Percentiles rank a stretch among this genome's conserved stretches.
Conservation (phyloP, 2,113 vertebrate genomes). For the Numida meleagris region DNA sequence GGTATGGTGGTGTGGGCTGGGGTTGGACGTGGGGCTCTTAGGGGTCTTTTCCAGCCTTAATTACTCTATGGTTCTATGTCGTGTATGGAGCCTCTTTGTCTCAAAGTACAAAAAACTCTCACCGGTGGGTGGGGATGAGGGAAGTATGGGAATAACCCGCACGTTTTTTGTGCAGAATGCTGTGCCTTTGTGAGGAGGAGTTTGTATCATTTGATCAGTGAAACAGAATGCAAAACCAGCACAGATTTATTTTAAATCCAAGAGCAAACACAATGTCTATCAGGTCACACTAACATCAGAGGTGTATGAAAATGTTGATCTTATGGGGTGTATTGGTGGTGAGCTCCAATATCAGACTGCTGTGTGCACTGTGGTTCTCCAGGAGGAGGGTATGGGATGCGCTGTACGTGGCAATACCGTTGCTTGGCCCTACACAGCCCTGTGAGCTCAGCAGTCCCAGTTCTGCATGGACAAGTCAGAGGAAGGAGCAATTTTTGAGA, state of each 20-base stretch:
- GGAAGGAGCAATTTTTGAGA: background rate
- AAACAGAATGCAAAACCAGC: slow-evolving; percentile 13
- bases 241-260: slow-evolving; percentile 38
- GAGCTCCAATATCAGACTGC: background rate
- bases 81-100: background rate
- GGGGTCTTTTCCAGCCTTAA: too few species aligned
- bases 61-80: too few species aligned
- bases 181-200: background rate
- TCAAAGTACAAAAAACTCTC: background rate
- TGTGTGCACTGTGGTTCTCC: background rate
- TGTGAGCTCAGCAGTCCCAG: background rate
- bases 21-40: too few species aligned
- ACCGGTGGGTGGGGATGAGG: background rate
- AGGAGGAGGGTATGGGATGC: background rate
- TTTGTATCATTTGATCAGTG: background rate
- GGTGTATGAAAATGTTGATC: background rate
- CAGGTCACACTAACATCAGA: background rate
- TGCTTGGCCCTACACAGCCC: background rate
- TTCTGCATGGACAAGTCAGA: background rate
- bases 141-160: background rate
- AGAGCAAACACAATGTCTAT: background rate
- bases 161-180: background rate
- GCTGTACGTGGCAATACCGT: background rate
- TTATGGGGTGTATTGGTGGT: background rate
- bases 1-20: too few species aligned